Conservation (phyloP, 1,140 invertebrate species). For the Vollenhovia emeryi region DNA sequence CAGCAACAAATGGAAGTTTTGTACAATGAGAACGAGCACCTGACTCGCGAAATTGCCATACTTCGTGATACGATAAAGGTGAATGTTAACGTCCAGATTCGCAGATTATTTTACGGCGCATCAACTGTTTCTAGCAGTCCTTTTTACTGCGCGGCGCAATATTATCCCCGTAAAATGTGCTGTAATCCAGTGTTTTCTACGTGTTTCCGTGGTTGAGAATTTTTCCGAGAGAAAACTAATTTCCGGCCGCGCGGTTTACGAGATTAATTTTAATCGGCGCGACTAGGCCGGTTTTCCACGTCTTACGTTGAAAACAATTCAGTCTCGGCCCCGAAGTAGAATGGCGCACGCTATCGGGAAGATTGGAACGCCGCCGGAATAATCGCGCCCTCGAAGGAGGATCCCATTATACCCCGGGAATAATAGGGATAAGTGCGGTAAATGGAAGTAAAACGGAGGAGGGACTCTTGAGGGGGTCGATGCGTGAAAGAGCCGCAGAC, state of each 20-base stretch:
- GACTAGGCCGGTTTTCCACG: slow-evolving; percentile 8
- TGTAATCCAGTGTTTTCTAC: not conserved
- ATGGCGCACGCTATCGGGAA: slow-evolving; percentile 23
- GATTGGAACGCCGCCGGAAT: slow-evolving; percentile 45
- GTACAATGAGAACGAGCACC: slow-evolving; percentile 97
- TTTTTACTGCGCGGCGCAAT: not conserved
- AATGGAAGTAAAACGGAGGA: slow-evolving; percentile 17
- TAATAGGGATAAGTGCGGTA: slow-evolving; percentile 48
- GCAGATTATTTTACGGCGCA: not conserved
- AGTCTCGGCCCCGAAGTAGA: slow-evolving; percentile 40
- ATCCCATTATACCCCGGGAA: slow-evolving; percentile 60
- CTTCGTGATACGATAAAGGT: slow-evolving; percentile 98
- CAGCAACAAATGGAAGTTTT: slow-evolving; percentile 97
- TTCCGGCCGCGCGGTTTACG: not conserved
- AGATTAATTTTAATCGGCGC: slow-evolving; percentile 27
- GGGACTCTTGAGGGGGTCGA: not conserved
- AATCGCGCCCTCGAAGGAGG: slow-evolving; percentile 28
- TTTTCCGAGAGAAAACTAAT: not conserved
- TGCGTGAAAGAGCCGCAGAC: not conserved
- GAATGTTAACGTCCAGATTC: not conserved
- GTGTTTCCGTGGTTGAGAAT: not conserved
- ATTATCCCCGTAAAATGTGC: not conserved
- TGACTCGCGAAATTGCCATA: slow-evolving; percentile 97
- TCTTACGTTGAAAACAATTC: slow-evolving; percentile 46
- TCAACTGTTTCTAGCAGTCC: not conserved